Conservation (phyloP, 2,888 invertebrate genomes). For the Cephus runcator region DNA sequence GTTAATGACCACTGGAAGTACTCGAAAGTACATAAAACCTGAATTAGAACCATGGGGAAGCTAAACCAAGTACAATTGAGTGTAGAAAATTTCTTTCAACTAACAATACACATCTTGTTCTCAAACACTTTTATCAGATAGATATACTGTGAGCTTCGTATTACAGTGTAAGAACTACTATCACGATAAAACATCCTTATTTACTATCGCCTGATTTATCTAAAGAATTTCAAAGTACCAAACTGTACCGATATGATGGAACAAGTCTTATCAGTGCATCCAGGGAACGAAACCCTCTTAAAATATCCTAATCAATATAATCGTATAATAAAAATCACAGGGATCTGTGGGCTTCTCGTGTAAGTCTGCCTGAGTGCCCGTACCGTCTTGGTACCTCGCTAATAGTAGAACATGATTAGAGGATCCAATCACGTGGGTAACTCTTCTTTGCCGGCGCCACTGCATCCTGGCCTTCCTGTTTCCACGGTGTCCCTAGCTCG, state of each 20-base stretch:
- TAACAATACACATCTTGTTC: background rate
- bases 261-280: background rate
- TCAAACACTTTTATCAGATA: background rate
- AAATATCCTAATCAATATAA: background rate
- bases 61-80: background rate
- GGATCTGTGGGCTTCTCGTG: background rate
- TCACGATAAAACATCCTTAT: background rate
- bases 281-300: background rate
- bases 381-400: conserved; percentile 64
- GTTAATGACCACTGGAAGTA: background rate
- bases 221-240: background rate
- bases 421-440: conserved; percentile 62
- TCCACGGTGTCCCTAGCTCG: background rate
- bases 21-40: background rate
- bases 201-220: background rate
- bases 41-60: background rate
- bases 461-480: conserved; percentile 48
- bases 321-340: background rate
- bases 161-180: background rate
- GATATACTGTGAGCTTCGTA: background rate
- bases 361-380: conserved; percentile 29
- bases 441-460: conserved; percentile 60
- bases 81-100: background rate
- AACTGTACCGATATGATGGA: background rate
- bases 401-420: conserved; percentile 59